Base-by-base conservation (phyloP, 2,113 vertebrate genomes). In the Rhinolophus sinicus region DNA sequence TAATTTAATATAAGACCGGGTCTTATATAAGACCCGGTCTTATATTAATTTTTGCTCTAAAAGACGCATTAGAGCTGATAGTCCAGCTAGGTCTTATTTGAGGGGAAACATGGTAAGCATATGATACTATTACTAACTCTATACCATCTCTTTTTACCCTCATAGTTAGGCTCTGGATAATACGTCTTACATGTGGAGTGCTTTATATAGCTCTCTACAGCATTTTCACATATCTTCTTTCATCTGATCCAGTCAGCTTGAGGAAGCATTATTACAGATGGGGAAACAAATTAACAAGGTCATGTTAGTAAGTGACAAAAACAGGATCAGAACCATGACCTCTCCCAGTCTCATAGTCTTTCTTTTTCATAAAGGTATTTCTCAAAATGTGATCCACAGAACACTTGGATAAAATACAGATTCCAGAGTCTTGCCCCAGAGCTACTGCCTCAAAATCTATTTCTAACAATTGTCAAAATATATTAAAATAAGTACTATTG, bases 121-220 rank as follows among this genome's bases (percentile, higher is more conserved):
- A 73, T 5, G 16, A 26, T 89, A 72, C 67, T 81, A 76, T 89
- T 89, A 83, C n/a, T 97, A 94, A 73, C 24, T 54, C 35, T 7
- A 52, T 60, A 88, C 12, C 83, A 2, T 50, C 70, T 83, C 33
- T 94, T 84, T 44, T 77, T 56, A 94, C 0, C 26, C 22, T 83
- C 70, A 88, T 21, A 73, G 33, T 83, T 77, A 54, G 75, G 9
- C 52, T 91, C 64, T 72, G 26, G 33, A 30, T 78, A 47, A 33
- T 38, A 44, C 1, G 6, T 44, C 9, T 70, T 47, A 64, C 8
- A 15, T 73, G 54, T 21, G 58, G 28, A 47, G 24, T 65, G 30
- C n/a, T 44, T 78, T 54, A 28, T 9, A 60, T 35, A 72, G 30
- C n/a, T 54, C 78, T 78, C n/a, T 11, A 60, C 38, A 65, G 2